Conservation (phyloP, 2,888 invertebrate genomes). For the Onthophagus sagittarius region DNA sequence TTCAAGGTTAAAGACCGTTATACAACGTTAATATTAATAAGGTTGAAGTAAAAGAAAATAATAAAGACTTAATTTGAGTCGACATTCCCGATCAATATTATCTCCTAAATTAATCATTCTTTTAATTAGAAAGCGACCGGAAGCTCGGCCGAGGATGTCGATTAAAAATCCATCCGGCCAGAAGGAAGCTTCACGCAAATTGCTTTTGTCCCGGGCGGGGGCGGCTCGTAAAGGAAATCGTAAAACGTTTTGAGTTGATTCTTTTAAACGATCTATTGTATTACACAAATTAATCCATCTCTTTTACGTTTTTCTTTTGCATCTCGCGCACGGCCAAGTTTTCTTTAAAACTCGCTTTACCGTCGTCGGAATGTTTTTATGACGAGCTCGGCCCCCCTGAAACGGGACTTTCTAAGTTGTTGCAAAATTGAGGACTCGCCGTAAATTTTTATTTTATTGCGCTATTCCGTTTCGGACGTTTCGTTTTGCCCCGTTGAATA, state of each 20-base stretch:
- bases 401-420: background rate
- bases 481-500: background rate
- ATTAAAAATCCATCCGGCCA: background rate
- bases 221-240: background rate
- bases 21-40: background rate
- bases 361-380: background rate
- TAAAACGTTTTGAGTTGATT: background rate
- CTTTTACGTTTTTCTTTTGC: background rate
- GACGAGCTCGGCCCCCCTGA: background rate
- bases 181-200: background rate
- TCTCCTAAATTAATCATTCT: background rate
- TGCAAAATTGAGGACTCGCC: background rate
- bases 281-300: background rate
- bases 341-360: background rate
- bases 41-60: background rate
- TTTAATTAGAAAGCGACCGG: background rate
- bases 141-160: background rate
- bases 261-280: background rate
- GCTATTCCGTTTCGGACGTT: background rate
- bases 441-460: background rate
- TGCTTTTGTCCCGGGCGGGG: background rate
- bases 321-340: background rate
- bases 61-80: background rate
- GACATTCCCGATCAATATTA: background rate
- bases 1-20: background rate